Conservation (phyloP, 2,888 invertebrate species). For the Leptopilina drosophilae region DNA sequence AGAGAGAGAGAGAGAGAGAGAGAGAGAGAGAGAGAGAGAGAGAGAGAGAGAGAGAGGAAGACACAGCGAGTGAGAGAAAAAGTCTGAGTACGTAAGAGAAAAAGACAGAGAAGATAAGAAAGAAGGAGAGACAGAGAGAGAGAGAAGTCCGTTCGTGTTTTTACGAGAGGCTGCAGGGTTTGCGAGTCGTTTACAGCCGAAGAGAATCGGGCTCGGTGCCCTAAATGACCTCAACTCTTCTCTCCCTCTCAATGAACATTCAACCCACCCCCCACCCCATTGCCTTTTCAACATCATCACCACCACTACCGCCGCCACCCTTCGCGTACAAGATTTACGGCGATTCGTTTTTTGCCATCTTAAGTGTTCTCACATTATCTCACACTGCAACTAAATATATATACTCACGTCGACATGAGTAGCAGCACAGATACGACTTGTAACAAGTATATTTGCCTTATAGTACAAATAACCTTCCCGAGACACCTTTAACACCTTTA, state of each 20-base stretch:
- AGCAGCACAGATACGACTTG: conserved; percentile 47
- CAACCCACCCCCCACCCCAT: conserved; percentile 34
- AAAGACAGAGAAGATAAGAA: too few species aligned
- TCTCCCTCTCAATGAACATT: conserved; percentile 42
- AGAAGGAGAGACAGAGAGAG: conserved; percentile 3
- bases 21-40: too few species aligned
- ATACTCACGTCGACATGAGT: conserved; percentile 44
- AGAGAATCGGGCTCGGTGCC: conserved; percentile 67
- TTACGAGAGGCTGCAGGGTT: conserved; percentile 57
- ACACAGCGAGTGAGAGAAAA: neutral
- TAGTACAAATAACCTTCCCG: conserved; percentile 42
- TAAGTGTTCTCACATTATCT: conserved; percentile 70
- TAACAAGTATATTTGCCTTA: conserved; percentile 61
- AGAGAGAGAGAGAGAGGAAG: too few species aligned
- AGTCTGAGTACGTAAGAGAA: too few species aligned
- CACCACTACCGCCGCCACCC: conserved; percentile 56
- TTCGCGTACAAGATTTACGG: conserved; percentile 66
- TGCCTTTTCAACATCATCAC: conserved; percentile 49
- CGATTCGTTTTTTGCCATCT: conserved; percentile 69
- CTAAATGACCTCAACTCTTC: conserved; percentile 59
- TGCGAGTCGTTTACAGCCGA: conserved; percentile 66
- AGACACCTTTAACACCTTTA: neutral
- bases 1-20: too few species aligned
- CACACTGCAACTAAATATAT: conserved; percentile 68
- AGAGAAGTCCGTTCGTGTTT: conserved; percentile 52